Percentiles rank a stretch among this genome's conserved stretches.
These are phyloP conservation scores for Drosophila neocordata DNA, from an alignment of 1,140 invertebrate genomes.

Conservation along the genomic window DNA sequence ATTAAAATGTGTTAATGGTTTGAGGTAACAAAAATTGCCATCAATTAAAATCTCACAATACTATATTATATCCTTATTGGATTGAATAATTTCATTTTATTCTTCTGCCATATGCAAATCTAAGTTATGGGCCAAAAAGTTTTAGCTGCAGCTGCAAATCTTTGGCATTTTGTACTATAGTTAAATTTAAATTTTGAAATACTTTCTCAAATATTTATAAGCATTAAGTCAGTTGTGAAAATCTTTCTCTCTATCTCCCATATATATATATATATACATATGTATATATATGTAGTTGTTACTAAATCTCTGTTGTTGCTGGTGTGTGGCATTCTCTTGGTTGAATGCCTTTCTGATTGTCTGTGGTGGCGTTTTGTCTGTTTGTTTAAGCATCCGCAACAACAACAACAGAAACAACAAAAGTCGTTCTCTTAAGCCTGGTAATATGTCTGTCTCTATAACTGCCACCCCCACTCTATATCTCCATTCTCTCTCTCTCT, in stretches of 20 bases:
- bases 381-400: conserved; percentile 51
- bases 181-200: conserved; percentile 43
- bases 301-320: conserved; percentile 12
- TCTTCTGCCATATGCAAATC: conserved; percentile 31
- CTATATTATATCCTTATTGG: conserved; percentile 13
- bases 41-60: conserved; percentile 69
- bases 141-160: not conserved
- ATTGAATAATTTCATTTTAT: conserved; percentile 32
- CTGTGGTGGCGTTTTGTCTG: conserved; percentile 51
- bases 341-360: conserved; percentile 55
- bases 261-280: too few species aligned
- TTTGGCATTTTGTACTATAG: conserved; percentile 26
- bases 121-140: not conserved
- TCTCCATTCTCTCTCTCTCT: not conserved
- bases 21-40: conserved; percentile 54
- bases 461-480: conserved; percentile 1
- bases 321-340: conserved; percentile 47
- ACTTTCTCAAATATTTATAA: conserved; percentile 58
- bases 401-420: conserved; percentile 13
- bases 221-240: conserved; percentile 33
- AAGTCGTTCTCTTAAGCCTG: conserved; percentile 29
- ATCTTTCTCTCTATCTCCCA: not conserved
- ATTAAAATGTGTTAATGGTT: conserved; percentile 80
- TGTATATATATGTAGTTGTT: conserved; percentile 8
- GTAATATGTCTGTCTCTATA: conserved; percentile 21